Percentiles rank a stretch among this genome's conserved stretches.
These are phyloP conservation scores for Taenaris catops DNA, from an alignment of 2,888 invertebrate species.

Conservation along the genomic window DNA sequence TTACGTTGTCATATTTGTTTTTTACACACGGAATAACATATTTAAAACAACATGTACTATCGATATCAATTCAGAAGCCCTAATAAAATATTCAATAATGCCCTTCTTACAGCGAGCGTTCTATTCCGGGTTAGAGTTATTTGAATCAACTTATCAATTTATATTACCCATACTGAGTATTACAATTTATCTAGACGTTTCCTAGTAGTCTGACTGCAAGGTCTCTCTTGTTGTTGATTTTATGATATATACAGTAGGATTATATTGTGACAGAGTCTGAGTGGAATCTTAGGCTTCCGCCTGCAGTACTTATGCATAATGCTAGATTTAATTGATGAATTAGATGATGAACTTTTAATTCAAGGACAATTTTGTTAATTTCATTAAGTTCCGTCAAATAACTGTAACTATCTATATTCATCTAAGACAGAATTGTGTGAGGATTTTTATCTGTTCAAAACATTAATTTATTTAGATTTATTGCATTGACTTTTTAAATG, in stretches of 20 bases:
- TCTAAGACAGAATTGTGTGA: too few species aligned
- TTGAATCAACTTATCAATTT: conserved; percentile 24
- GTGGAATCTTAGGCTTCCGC: conserved; percentile 7
- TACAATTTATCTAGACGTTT: conserved; percentile 27
- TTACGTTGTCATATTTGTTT: too few species aligned
- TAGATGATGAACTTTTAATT: too few species aligned
- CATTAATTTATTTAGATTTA: too few species aligned
- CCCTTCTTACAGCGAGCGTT: conserved; percentile 14
- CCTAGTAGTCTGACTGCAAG: conserved; percentile 28
- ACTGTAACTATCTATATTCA: too few species aligned
- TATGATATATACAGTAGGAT: conserved; percentile 12
- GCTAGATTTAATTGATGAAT: too few species aligned
- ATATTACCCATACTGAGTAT: conserved; percentile 22
- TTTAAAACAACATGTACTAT: too few species aligned
- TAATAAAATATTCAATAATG: conserved; percentile 4
- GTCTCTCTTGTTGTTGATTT: conserved; percentile 27
- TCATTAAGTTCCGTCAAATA: too few species aligned
- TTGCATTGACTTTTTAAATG: too few species aligned
- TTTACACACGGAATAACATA: too few species aligned
- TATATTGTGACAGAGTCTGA: conserved; percentile 13
- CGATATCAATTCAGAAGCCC: neutral
- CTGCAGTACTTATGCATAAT: neutral
- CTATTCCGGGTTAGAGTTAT: conserved; percentile 25
- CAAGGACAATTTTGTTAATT: too few species aligned
- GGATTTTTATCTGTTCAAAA: too few species aligned